Conservation (phyloP, 2,888 invertebrate genomes). For the Muscina levida region DNA sequence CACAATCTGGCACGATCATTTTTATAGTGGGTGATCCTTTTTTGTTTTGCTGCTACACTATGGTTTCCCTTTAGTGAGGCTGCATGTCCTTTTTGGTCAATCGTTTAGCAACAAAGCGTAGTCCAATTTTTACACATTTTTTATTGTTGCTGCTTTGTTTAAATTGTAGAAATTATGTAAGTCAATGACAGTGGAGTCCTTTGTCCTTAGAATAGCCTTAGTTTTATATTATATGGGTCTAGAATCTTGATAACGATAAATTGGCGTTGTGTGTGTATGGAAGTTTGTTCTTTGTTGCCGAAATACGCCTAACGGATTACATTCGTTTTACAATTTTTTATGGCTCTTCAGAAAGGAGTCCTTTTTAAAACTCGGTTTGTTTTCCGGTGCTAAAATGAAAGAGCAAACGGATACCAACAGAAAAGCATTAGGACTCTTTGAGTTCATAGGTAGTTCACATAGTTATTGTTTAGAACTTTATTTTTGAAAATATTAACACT, state of each 20-base stretch:
- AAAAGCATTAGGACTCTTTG: no score
- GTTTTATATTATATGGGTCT: constrained; percentile 53
- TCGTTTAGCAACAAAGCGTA: constrained; percentile 35
- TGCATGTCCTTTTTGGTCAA: constrained; percentile 46
- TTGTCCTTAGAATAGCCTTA: constrained; percentile 7
- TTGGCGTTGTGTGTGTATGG: constrained; percentile 5
- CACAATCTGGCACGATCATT: constrained; percentile 52
- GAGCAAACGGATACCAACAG: no score
- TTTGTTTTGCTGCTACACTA: neutral
- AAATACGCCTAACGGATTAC: constrained; percentile 65
- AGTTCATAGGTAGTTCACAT: no score
- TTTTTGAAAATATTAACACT: no score
- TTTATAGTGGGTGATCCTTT: constrained; percentile 46
- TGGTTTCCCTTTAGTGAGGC: neutral
- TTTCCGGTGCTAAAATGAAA: constrained; percentile 15
- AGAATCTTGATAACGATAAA: neutral
- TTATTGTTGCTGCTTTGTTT: constrained; percentile 45
- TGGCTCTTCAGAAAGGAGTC: constrained; percentile 28
- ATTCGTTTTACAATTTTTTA: constrained; percentile 58
- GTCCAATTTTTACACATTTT: constrained; percentile 47
- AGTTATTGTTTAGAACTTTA: no score
- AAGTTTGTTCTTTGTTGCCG: constrained; percentile 30
- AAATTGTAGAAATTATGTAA: constrained; percentile 56
- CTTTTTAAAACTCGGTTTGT: constrained; percentile 4
- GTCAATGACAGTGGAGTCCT: neutral